Base-by-base conservation (phyloP, 2,888 invertebrate species). In the Thera obeliscata region DNA sequence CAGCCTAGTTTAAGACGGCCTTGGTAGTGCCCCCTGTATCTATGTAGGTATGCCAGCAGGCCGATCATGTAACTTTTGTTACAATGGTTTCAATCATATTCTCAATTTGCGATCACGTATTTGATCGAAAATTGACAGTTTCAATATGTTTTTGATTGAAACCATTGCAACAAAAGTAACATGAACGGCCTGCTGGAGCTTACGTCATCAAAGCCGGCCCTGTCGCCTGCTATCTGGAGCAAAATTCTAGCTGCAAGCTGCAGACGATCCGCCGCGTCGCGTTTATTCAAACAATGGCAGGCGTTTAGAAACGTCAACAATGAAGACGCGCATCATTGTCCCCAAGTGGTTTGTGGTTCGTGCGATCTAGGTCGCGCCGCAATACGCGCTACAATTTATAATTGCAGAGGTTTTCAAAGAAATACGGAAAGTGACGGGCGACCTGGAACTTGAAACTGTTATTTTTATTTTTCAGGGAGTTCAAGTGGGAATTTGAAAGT, bases 221-320 rank as follows among this genome's bases (percentile, higher is more conserved):
- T 61, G 61, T 4, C 52, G 41, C 43, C 43, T 58, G 61, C 64
- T 61, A 64, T 67, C 64, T 66, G 56, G 65, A 66, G 65, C 67
- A 68, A 48, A 64, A 62, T 52, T 60, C 63, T 60, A 64, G 61
- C 55, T 61, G 61, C 61, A 52, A 22, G 22, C 5, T 49, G 49
- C 50, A 52, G 67, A 64, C 64, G 66, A 64, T 59, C 54, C 63
- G 55, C 67, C 52, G 60, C 58, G 70, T 56, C 76, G 72, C 73
- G 76, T 74, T 76, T 76, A 76, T 66, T 68, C 74, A 75, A 73
- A 80, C 80, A 80, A 80, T 78, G 63, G 75, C 62, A 55, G 61
- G 72, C 76, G 76, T 77, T 78, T 77, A 78, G 76, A 79, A 74
- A 72, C 73, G 72, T 68, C 74, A 72, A 80, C 79, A 80, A 80